Evolutionary conservation across 64 coral and sea anemone genomes (phyloP), one percentile per base, ranked within the genome.

Genomic region (Anthopleura sola): DNA sequence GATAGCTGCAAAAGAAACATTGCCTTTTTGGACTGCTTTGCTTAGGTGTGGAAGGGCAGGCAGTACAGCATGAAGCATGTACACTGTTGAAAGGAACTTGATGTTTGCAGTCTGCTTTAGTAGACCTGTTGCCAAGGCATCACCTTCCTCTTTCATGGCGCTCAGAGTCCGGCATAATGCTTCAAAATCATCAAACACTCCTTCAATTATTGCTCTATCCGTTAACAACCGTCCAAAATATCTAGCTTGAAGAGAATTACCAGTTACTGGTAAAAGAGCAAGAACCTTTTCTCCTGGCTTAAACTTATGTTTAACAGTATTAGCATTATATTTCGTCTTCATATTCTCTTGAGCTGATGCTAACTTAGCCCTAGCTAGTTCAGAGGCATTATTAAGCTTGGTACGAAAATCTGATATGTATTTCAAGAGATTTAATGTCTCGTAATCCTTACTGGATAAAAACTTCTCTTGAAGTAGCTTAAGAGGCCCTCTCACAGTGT

Each of bases 381-480:
- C 44, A 87, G 40, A 87, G 49, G 86, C 86, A n/a, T 74, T 56
- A 48, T 23, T 77, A 32, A 77, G 86, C 37, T 40, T 31, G 5
- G 15, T 54, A 36, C 56, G 29, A 44, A 87, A 87, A 78, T 75
- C 44, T 39, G 81, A 90, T 21, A 90, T 81, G 32, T 84, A 90
- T 6, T 90, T 18, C 39, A 84, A 55, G 34, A 90, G 66, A 78
- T 84, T 84, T 51, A 84, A 23, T 32, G 77, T 49, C 33, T 55
- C 36, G 19, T 26, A n/a, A 26, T 76, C 64, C n/a, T 71, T 34
- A 51, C 49, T 51, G 12, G 5, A 8, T 14, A 75, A 78, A 1
- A 90, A 78, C 68, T 71, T 90, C 31, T 84, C 68, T 66, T 90
- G 84, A 2, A 90, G 14, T 14, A 85, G 82, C n/a, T 85, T 85